phyloP scores from a whole-genome alignment of 1,140 invertebrate species.

The Drosophila athabasca region DNA sequence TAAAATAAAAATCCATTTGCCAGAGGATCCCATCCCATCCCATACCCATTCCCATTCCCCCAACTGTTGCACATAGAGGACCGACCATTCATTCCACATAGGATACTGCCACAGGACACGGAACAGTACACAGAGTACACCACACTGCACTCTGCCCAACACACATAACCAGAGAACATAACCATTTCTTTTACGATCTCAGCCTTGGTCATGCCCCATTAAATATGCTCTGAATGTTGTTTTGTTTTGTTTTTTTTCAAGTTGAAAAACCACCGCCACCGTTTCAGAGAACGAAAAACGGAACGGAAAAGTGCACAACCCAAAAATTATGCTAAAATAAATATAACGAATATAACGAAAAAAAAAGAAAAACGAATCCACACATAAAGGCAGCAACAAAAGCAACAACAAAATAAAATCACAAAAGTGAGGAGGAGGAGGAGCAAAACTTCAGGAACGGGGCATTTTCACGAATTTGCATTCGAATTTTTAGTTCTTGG shows the following conservation, averaged over 20 bases:
- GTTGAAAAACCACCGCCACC: conserved; percentile 14
- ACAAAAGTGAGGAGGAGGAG: background rate
- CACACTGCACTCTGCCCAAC: conserved; percentile 31
- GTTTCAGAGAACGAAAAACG: conserved; percentile 20
- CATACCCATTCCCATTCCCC: conserved; percentile 15
- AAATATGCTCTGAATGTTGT: conserved; percentile 63
- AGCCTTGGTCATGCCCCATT: conserved; percentile 65
- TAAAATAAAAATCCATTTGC: conserved; percentile 61
- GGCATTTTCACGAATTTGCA: conserved; percentile 43
- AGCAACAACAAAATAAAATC: background rate
- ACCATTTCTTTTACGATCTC: conserved; percentile 70
- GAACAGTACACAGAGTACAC: conserved; percentile 11
- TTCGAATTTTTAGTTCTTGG: conserved; percentile 28
- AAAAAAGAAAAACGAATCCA: background rate
- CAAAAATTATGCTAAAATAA: conserved; percentile 55
- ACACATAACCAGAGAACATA: conserved; percentile 33
- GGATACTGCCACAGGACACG: conserved; percentile 6
- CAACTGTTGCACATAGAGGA: conserved; percentile 65
- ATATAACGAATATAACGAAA: conserved; percentile 20
- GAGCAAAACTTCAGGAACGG: background rate
- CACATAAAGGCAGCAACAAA: conserved; percentile 26
- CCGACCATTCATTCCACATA: conserved; percentile 6
- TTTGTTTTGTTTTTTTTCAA: conserved; percentile 23
- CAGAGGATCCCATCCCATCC: conserved; percentile 7
- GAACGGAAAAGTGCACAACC: conserved; percentile 45